Evolutionary conservation across 2,888 invertebrate species (phyloP).

Genomic region (Muscina levida): DNA sequence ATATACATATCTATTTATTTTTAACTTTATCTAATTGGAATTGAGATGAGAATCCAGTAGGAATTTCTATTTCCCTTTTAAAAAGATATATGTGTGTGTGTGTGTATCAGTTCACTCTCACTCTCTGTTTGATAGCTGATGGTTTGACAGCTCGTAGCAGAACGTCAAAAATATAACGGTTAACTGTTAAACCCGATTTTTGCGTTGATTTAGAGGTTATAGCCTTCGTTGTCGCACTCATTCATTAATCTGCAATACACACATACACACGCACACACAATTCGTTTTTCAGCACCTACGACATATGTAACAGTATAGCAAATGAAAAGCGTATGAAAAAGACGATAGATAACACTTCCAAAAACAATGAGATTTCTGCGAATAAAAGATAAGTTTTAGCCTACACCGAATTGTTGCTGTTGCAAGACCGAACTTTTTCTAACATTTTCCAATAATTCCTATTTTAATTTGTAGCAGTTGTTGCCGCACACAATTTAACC

Average conservation of each 20-base stretch:
- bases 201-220: conserved; percentile 55
- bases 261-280: conserved; percentile 19
- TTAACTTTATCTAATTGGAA: background rate
- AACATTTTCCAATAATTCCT: no score
- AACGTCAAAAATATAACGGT: conserved; percentile 3
- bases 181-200: conserved; percentile 12
- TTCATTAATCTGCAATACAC: conserved; percentile 34
- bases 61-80: background rate
- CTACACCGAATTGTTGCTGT: background rate
- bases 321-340: conserved; percentile 15
- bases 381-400: no score
- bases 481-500: no score
- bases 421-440: background rate
- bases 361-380: background rate
- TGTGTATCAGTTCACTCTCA: no score
- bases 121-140: background rate
- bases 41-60: background rate
- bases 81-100: no score
- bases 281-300: conserved; percentile 26
- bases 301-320: conserved; percentile 39
- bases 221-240: conserved; percentile 55
- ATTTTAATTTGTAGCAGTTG: no score
- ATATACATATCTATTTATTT: conserved; percentile 1
- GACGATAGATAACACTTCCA: background rate
- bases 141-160: background rate